A percentile compares a stretch with the other conserved stretches of the same genome.
Evolutionary conservation across 1,140 invertebrate species (phyloP).

Genomic region (Pinna nobilis): DNA sequence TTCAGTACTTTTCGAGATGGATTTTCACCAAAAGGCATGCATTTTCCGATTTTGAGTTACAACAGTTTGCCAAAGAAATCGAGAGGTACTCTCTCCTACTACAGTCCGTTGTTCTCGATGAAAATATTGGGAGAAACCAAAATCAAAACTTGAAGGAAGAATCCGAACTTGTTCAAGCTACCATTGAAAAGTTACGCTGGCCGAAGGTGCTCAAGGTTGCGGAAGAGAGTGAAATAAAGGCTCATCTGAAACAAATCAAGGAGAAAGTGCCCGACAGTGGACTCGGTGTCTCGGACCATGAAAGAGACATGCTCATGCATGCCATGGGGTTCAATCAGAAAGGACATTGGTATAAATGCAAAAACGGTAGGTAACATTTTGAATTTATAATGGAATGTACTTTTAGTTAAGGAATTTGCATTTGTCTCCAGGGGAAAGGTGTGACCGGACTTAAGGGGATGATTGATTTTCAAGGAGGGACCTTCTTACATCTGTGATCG

Average conservation of each 20-base stretch:
- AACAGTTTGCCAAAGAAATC: not conserved
- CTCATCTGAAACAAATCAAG: not conserved
- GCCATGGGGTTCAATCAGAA: constrained; percentile 77
- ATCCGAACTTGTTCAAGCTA: not conserved
- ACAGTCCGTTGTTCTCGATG: not conserved
- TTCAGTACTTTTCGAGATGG: not conserved
- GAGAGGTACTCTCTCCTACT: not conserved
- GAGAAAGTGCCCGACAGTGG: constrained; percentile 1
- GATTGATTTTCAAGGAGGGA: too few relatives aligned
- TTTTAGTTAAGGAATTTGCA: too few relatives aligned
- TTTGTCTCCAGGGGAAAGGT: too few relatives aligned
- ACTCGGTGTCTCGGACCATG: constrained; percentile 75
- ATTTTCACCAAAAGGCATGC: not conserved
- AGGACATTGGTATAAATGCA: constrained; percentile 85
- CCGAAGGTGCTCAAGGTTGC: not conserved
- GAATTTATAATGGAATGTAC: too few relatives aligned
- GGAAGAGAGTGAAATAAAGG: not conserved
- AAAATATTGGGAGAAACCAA: not conserved
- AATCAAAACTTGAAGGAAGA: not conserved
- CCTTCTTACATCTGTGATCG: too few relatives aligned
- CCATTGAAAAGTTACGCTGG: not conserved
- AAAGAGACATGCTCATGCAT: constrained; percentile 78
- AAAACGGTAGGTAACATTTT: constrained; percentile 75
- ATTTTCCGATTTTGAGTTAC: constrained; percentile 2
- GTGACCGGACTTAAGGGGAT: too few relatives aligned